phyloP scores from a whole-genome alignment of 2,888 invertebrate genomes.

The Neria commutata region DNA sequence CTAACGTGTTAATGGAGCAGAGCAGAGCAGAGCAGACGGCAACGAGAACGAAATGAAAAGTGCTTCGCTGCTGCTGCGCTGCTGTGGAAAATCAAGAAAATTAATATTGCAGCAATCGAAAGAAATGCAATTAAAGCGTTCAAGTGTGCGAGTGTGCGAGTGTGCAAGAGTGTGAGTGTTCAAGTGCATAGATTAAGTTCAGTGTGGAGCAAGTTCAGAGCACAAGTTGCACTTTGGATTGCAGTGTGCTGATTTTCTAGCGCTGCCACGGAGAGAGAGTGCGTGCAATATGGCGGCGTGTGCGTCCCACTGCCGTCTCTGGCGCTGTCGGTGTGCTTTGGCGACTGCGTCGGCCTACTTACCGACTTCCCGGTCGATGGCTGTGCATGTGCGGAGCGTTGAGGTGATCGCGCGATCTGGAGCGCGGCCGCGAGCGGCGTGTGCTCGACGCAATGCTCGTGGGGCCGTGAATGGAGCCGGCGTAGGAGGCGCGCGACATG shows the following conservation, averaged over 20 bases:
- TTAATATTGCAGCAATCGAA: background rate
- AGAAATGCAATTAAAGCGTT: background rate
- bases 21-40: background rate
- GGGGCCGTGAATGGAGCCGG: slow-evolving; percentile 69
- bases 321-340: slow-evolving; percentile 27
- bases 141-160: background rate
- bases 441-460: slow-evolving; percentile 69
- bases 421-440: slow-evolving; percentile 75
- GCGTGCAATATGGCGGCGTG: slow-evolving; percentile 11
- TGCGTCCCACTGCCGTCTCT: slow-evolving; percentile 4
- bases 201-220: slow-evolving; percentile 14
- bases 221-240: background rate
- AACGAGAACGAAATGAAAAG: slow-evolving; percentile 20
- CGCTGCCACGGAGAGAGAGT: background rate
- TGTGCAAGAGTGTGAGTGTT: slow-evolving; percentile 2
- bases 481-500: slow-evolving; percentile 77
- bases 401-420: slow-evolving; percentile 74
- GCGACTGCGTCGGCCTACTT: slow-evolving; percentile 60
- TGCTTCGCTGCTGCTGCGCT: slow-evolving; percentile 6
- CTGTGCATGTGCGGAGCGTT: slow-evolving; percentile 63
- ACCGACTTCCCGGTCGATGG: slow-evolving; percentile 77
- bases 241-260: background rate
- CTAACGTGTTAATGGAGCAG: too few species aligned
- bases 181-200: slow-evolving; percentile 16
- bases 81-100: slow-evolving; percentile 2